phyloP scores from a whole-genome alignment of 2,888 invertebrate genomes.

The Volucella bombylans region DNA sequence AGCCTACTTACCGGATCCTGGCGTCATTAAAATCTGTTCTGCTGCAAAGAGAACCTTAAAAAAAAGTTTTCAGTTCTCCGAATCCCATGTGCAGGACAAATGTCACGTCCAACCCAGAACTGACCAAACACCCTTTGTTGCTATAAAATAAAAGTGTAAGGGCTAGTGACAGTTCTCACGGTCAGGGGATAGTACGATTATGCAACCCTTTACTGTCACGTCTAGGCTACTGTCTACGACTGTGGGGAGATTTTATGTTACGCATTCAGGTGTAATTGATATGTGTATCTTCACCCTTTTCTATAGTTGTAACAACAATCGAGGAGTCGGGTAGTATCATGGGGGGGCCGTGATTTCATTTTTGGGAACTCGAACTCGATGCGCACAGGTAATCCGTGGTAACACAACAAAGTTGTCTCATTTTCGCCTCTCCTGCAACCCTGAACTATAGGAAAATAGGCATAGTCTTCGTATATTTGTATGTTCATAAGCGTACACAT shows the following conservation, averaged over 20 bases:
- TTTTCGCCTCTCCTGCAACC: slow-evolving; percentile 20
- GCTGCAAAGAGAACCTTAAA: slow-evolving; percentile 38
- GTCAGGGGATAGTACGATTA: slow-evolving; percentile 50
- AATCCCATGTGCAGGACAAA: slow-evolving; percentile 40
- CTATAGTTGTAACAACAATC: slow-evolving; percentile 46
- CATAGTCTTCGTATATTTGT: too few relatives aligned
- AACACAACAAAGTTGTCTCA: slow-evolving; percentile 42
- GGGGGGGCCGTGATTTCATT: slow-evolving; percentile 21
- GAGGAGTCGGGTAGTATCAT: slow-evolving; percentile 1
- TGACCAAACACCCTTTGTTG: slow-evolving; percentile 61
- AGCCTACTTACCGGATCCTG: slow-evolving; percentile 47
- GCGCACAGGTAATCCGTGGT: slow-evolving; percentile 41
- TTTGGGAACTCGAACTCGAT: slow-evolving; percentile 45
- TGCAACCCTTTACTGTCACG: slow-evolving; percentile 43
- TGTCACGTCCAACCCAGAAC: slow-evolving; percentile 44
- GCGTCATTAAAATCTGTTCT: slow-evolving; percentile 63
- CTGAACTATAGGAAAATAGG: slow-evolving; percentile 49
- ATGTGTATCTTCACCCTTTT: slow-evolving; percentile 54
- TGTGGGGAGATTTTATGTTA: slow-evolving; percentile 39
- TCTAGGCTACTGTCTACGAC: slow-evolving; percentile 62
- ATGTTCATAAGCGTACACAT: too few relatives aligned
- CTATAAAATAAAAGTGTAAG: slow-evolving; percentile 39
- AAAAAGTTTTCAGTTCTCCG: background rate
- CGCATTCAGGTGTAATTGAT: slow-evolving; percentile 62
- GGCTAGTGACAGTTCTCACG: slow-evolving; percentile 67